Percentiles rank a stretch among this genome's conserved stretches.
Conservation (phyloP, 2,888 invertebrate species). For the Sminthurides aquaticus region DNA sequence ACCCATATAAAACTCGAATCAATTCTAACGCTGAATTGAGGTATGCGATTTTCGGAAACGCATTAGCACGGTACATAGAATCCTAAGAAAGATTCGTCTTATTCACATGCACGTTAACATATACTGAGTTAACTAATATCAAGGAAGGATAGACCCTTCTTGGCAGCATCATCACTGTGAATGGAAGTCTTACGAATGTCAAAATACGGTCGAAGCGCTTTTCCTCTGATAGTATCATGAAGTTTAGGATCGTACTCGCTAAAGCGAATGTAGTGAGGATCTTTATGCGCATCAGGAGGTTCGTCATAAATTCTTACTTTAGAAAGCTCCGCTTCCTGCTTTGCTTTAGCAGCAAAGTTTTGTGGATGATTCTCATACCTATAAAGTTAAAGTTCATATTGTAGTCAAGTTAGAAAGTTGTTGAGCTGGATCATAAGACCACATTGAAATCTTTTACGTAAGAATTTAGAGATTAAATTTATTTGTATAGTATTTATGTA, state of each 20-base stretch:
- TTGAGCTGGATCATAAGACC: too few species aligned
- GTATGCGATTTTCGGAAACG: too few species aligned
- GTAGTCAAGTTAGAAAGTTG: neutral
- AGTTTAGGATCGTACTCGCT: slow-evolving; percentile 20
- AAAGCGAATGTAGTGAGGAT: slow-evolving; percentile 29
- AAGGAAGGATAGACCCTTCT: slow-evolving; percentile 18
- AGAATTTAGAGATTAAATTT: neutral
- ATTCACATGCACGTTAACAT: too few species aligned
- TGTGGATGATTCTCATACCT: slow-evolving; percentile 22
- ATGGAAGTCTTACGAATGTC: slow-evolving; percentile 5
- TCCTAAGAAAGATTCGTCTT: too few species aligned
- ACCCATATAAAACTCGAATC: too few species aligned
- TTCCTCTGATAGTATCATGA: slow-evolving; percentile 26
- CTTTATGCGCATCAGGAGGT: slow-evolving; percentile 22
- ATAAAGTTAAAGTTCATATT: neutral
- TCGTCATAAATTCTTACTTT: slow-evolving; percentile 20
- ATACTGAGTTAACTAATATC: neutral
- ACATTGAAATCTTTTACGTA: too few species aligned
- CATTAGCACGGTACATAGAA: too few species aligned
- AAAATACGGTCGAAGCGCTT: slow-evolving; percentile 23
- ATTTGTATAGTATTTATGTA: slow-evolving; percentile 1
- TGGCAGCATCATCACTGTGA: slow-evolving; percentile 11
- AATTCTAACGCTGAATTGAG: too few species aligned
- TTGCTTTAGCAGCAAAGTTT: slow-evolving; percentile 16
- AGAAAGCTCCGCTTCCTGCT: slow-evolving; percentile 22